These are phyloP conservation scores for Megaustenia siamemsis DNA, from an alignment of 2,888 invertebrate species.

Conservation along the genomic window DNA sequence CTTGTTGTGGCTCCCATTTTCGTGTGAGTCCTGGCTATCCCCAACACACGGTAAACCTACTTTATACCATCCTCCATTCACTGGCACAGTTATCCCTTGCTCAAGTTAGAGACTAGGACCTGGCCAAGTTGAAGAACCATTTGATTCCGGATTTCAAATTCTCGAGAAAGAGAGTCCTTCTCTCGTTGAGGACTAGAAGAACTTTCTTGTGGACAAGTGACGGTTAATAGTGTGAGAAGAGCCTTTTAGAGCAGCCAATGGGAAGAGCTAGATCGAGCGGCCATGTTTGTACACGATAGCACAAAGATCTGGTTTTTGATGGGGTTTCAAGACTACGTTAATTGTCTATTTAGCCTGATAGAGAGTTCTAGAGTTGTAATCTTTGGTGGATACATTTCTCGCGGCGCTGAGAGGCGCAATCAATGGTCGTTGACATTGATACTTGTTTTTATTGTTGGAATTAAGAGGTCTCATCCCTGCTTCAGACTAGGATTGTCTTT, in stretches of 20 bases:
- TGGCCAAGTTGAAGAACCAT: not conserved
- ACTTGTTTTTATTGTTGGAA: constrained; percentile 6
- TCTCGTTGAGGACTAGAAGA: constrained; percentile 1
- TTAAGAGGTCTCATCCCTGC: not conserved
- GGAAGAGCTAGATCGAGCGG: not conserved
- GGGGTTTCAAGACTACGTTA: not conserved
- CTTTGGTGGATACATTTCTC: constrained; percentile 4
- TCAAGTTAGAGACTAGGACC: not conserved
- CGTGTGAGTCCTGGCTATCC: no score
- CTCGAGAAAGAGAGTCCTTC: constrained; percentile 9
- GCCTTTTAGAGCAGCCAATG: constrained; percentile 1
- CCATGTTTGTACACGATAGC: constrained; percentile 30
- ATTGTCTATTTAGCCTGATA: not conserved
- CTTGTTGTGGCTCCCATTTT: no score
- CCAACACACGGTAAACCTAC: not conserved
- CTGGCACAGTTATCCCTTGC: not conserved
- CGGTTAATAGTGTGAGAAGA: constrained; percentile 33
- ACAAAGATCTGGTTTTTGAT: not conserved
- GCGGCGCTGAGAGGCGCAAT: not conserved
- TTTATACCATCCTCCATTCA: constrained; percentile 7
- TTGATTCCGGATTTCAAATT: constrained; percentile 38
- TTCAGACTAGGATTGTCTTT: not conserved
- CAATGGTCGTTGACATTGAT: constrained; percentile 35
- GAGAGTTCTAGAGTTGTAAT: not conserved
- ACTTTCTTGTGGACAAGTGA: constrained; percentile 7